A percentile compares a stretch with the other conserved stretches of the same genome.
These are phyloP conservation scores for Cochlearius cochlearius DNA, from an alignment of 2,113 vertebrate genomes.

Conservation along the genomic window DNA sequence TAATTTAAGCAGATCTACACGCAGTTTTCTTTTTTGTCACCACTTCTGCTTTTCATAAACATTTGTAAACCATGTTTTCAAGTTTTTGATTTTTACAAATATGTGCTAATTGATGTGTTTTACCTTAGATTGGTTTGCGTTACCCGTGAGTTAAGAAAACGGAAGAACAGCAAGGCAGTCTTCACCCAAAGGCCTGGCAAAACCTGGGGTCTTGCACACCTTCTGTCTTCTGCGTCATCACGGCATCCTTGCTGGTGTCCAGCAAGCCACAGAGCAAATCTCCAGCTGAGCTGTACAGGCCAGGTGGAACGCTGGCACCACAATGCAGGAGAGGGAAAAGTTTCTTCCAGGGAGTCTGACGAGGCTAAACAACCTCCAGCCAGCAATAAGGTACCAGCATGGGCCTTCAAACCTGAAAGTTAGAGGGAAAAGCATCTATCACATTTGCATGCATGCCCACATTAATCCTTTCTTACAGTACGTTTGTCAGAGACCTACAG, in stretches of 20 bases:
- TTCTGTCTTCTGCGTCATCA: not conserved
- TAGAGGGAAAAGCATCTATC: not conserved
- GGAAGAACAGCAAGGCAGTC: not conserved
- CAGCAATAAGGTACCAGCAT: not conserved
- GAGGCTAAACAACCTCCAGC: not conserved
- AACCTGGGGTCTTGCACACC: not conserved
- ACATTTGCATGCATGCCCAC: not conserved
- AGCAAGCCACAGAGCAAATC: not conserved
- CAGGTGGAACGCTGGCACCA: not conserved
- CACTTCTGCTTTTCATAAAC: not conserved
- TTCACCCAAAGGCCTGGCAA: not conserved
- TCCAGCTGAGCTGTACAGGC: not conserved
- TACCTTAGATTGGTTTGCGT: not conserved
- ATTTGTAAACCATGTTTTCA: not conserved
- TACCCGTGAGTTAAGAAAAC: accelerated
- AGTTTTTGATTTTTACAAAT: not conserved
- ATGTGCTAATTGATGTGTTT: not conserved
- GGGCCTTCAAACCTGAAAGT: not conserved
- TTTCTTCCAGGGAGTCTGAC: not conserved
- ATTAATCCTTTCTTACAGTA: not conserved
- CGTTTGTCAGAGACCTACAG: accelerated
- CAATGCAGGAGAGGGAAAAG: not conserved
- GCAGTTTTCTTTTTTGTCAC: not conserved
- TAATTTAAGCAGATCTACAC: not conserved
- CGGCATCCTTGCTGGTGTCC: not conserved